These are phyloP conservation scores for Perognathus longimembris DNA, from an alignment of 2,113 vertebrate species.

Conservation along the genomic window DNA sequence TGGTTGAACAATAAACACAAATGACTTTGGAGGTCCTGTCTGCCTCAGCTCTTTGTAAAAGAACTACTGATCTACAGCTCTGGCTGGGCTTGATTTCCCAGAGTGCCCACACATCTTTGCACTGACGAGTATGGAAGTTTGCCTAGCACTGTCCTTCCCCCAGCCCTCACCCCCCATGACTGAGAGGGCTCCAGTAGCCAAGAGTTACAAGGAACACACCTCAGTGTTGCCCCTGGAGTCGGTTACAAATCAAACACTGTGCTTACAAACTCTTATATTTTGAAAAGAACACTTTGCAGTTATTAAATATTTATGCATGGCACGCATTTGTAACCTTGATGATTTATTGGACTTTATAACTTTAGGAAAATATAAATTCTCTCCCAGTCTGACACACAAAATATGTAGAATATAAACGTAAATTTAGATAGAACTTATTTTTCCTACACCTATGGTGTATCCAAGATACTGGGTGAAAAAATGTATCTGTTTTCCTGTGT, in stretches of 20 bases:
- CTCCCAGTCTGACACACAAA: slow-evolving; percentile 80
- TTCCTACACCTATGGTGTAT: slow-evolving; percentile 73
- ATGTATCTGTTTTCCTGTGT: slow-evolving; percentile 86
- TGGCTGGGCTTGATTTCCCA: slow-evolving; percentile 85
- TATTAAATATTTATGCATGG: slow-evolving; percentile 83
- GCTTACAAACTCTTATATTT: slow-evolving; percentile 83
- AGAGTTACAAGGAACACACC: slow-evolving; percentile 42
- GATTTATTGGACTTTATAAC: slow-evolving; percentile 82
- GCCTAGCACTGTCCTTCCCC: slow-evolving; percentile 3
- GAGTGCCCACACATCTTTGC: slow-evolving; percentile 53
- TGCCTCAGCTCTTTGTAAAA: slow-evolving; percentile 87
- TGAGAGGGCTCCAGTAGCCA: slow-evolving; percentile 57
- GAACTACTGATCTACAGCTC: slow-evolving; percentile 87
- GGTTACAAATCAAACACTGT: slow-evolving; percentile 82
- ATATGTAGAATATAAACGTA: slow-evolving; percentile 1
- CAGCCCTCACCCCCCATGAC: not conserved
- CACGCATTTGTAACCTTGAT: slow-evolving; percentile 77
- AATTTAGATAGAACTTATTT: slow-evolving; percentile 75
- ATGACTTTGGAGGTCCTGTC: slow-evolving; percentile 91
- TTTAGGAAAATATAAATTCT: slow-evolving; percentile 82
- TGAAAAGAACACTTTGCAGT: slow-evolving; percentile 84
- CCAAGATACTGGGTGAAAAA: slow-evolving; percentile 83
- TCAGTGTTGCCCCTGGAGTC: slow-evolving; percentile 53
- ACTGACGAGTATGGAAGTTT: slow-evolving; percentile 41
- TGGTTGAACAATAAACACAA: slow-evolving; percentile 92